Base-by-base conservation (phyloP, 2,888 invertebrate genomes). In the Cryptus armator region DNA sequence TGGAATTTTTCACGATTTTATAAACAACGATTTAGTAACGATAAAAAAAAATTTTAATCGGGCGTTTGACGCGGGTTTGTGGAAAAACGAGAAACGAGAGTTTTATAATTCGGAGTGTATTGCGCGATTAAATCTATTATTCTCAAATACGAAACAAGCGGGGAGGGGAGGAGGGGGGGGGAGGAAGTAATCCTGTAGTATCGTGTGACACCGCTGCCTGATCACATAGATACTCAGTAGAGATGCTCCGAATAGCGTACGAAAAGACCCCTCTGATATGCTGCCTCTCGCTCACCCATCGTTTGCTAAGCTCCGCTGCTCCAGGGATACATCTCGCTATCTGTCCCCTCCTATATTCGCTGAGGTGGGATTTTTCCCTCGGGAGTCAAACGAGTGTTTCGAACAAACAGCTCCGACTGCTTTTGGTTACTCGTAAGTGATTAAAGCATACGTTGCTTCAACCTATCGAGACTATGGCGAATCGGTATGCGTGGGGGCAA, bases 321-420 rank as follows among this genome's bases (percentile, higher is more conserved):
- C 37, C 51, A 48, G 66, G 32, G 53, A 59, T 74, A 29, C 37
- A 44, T 75, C 70, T 80, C 56, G 64, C 75, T 56, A 77, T 72
- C 67, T 77, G 67, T 77, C 77, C 72, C 77, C 80, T 84, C 72
- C 53, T 71, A 81, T 81, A 84, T 77, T 68, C 72, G 62, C 64
- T 37, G 87, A 87, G 87, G 88, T 88, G 89, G 89, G 88, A 89
- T 90, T 90, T 89, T 89, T 89, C 89, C 88, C 89, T 86, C 16
- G 89, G 89, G 90, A 87, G 59, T 56, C 53, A 74, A 81, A 84
- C 84, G 84, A 81, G 72, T 78, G 70, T 80, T 85, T 84, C 72
- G 79, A 86, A 84, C 85, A 86, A 86, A 86, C 86, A 87, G 86
- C 86, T 7, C 37, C 37, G 85, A 87, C 85, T 51, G 64, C 68